These are phyloP conservation scores for Apteryx owenii DNA, from an alignment of 2,113 vertebrate species.

Conservation along the genomic window DNA sequence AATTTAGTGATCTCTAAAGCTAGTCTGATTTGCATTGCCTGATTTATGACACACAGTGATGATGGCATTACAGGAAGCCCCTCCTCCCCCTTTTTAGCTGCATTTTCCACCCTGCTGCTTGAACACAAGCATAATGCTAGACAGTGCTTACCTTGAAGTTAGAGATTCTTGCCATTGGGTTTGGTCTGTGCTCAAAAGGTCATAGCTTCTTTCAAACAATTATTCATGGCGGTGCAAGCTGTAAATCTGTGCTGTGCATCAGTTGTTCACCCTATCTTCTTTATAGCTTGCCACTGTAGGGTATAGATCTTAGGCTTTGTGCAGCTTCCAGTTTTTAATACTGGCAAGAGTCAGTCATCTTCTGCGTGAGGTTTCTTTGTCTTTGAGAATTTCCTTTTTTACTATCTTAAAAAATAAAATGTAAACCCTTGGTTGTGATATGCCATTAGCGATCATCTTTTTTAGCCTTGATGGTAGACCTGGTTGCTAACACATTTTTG, in stretches of 20 bases:
- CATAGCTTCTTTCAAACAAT: not conserved
- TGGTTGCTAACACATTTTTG: not conserved
- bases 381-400: not conserved
- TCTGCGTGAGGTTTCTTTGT: not conserved
- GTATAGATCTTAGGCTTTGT: not conserved
- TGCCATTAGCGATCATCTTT: no score
- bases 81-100: not conserved
- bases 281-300: accelerated
- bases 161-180: not conserved
- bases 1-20: not conserved
- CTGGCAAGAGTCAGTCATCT: no score
- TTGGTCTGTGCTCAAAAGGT: not conserved
- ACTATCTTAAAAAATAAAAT: not conserved
- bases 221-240: not conserved
- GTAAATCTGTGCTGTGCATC: not conserved
- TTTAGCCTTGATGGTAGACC: not conserved
- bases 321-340: not conserved
- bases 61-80: not conserved
- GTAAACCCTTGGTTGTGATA: not conserved
- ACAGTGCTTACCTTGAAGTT: not conserved
- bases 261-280: not conserved
- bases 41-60: not conserved
- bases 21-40: not conserved
- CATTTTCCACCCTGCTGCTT: not conserved
- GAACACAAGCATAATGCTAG: accelerated